Evolutionary conservation across 2,888 invertebrate genomes (phyloP).

Genomic region (Altica lythri): DNA sequence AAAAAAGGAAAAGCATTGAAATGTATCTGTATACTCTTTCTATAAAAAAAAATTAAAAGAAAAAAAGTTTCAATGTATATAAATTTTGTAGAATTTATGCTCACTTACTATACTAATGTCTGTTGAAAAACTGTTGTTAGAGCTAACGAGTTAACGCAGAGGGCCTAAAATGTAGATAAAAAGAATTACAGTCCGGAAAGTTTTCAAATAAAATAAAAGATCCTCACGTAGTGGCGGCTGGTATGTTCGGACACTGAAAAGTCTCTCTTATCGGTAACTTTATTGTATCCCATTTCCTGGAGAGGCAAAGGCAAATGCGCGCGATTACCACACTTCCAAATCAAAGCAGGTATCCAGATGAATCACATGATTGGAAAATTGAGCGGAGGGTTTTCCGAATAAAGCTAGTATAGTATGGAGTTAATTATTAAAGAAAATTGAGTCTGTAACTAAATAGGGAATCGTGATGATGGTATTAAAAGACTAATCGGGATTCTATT

Average conservation of each 20-base stretch:
- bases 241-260: slow-evolving; percentile 48
- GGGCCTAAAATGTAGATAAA: slow-evolving; percentile 21
- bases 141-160: slow-evolving; percentile 17
- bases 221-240: slow-evolving; percentile 4
- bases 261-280: slow-evolving; percentile 40
- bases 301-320: slow-evolving; percentile 37
- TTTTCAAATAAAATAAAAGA: slow-evolving; percentile 27
- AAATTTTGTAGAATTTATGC: background rate
- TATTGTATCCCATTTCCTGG: slow-evolving; percentile 43
- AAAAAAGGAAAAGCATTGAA: no score
- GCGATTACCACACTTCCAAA: slow-evolving; percentile 6
- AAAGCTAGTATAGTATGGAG: slow-evolving; percentile 9
- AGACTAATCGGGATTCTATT: slow-evolving; percentile 1
- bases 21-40: no score
- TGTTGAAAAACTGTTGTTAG: slow-evolving; percentile 16
- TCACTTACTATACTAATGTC: slow-evolving; percentile 12
- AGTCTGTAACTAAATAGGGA: slow-evolving; percentile 4
- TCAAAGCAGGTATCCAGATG: slow-evolving; percentile 18
- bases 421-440: slow-evolving; percentile 17
- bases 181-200: slow-evolving; percentile 16
- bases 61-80: background rate
- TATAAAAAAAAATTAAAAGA: no score
- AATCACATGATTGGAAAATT: slow-evolving; percentile 24
- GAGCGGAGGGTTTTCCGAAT: slow-evolving; percentile 12
- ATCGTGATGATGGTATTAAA: background rate